A percentile compares a stretch with the other conserved stretches of the same genome.
Evolutionary conservation across 1,140 invertebrate species (phyloP).

Genomic region (Berghia stephanieae): DNA sequence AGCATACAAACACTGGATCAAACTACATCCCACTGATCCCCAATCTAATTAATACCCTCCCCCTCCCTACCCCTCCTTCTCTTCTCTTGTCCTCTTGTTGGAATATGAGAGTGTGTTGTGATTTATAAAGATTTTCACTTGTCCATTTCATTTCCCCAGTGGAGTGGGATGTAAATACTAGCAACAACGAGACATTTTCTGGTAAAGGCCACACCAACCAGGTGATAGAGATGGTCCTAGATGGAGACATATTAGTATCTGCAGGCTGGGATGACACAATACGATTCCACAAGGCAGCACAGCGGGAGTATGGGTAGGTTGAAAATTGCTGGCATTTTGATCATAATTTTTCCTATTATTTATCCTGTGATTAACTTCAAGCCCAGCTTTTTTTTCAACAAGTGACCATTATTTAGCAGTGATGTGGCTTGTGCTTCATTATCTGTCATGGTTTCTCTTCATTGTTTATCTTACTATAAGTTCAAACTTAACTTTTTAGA

Average conservation of each 20-base stretch:
- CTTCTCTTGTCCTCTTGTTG: too few species aligned
- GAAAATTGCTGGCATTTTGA: not conserved
- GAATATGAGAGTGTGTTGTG: too few species aligned
- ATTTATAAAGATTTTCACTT: too few species aligned
- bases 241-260: constrained; percentile 78
- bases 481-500: not conserved
- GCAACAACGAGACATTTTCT: constrained; percentile 80
- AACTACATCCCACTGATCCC: too few species aligned
- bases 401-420: not conserved
- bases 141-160: too few species aligned
- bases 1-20: too few species aligned
- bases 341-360: constrained; percentile 11
- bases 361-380: too few species aligned
- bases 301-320: constrained; percentile 73
- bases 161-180: constrained; percentile 82
- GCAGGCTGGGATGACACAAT: constrained; percentile 92
- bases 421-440: not conserved
- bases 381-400: too few species aligned
- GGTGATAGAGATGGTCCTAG: constrained; percentile 85
- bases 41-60: too few species aligned
- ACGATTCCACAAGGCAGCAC: constrained; percentile 75
- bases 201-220: constrained; percentile 94
- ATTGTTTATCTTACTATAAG: not conserved
- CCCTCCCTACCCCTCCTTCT: too few species aligned
- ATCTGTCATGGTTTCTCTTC: not conserved